Base-by-base conservation (phyloP, 2,797 vertebrate genomes). In the Megalops cyprinoides region DNA sequence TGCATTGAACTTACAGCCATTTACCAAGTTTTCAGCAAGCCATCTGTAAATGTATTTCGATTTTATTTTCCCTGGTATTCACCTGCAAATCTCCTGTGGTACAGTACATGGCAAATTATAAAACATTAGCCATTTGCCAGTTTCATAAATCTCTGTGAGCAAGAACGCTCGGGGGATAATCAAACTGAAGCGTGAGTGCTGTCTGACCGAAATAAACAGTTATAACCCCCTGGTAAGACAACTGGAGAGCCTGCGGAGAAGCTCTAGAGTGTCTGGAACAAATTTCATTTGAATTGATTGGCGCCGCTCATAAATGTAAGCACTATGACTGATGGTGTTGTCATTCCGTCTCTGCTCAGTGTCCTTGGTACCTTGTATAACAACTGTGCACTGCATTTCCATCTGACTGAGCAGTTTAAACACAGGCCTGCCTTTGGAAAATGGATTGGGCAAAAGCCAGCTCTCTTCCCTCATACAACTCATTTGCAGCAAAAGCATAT, bases 271-370 rank as follows among this genome's bases (percentile, higher is more conserved):
- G 58, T 42, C 74, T 39, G 74, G 42, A 67, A 39, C 42, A 81
- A 76, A 81, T 76, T 53, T 53, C 79, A 65, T 76, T 76, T 81
- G 58, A 81, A 76, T 53, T 67, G 79, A 81, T 75, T 76, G 55
- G 73, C 8, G 56, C 73, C 44, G 31, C 56, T 81, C 79, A 76
- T 81, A 81, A 76, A 65, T 18, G 58, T 42, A 76, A 65, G 73
- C 20, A 28, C 56, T 49, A 15, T 44, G 74, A 76, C 73, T 49
- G 46, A 76, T 67, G 74, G 42, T 20, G 15, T 60, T 51, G 79
- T 60, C 79, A 18, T 75, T 55, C 56, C 20, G 55, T 39, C 55
- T 15, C 37, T n/a, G 74, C 58, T 76, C 48, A 53, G 55, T 42
- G 74, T 81, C 74, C 74, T 76, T 76, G 56, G 60, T 53, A 67